Conservation (phyloP, 2,888 invertebrate species). For the Phyto melanocephala region DNA sequence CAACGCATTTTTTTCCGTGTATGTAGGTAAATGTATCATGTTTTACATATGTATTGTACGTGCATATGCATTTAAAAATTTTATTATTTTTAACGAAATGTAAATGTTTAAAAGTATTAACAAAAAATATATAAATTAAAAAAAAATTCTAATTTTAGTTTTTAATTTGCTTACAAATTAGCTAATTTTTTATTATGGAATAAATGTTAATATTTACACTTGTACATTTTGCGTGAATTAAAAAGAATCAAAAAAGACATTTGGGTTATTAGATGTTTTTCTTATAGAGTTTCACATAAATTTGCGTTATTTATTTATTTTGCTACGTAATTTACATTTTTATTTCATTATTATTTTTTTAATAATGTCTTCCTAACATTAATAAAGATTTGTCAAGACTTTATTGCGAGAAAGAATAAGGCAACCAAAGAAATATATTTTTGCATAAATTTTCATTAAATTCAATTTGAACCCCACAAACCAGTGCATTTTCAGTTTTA, state of each 20-base stretch:
- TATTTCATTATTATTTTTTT: slow-evolving; percentile 25
- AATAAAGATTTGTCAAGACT: slow-evolving; percentile 54
- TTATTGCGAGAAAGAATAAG: slow-evolving; percentile 22
- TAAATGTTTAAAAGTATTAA: neutral
- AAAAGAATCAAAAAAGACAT: neutral
- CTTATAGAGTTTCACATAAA: neutral
- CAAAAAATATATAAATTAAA: neutral
- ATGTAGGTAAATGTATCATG: too few species aligned
- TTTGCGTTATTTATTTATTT: neutral
- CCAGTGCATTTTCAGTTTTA: slow-evolving; percentile 19
- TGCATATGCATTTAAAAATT: neutral
- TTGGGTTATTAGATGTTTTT: slow-evolving; percentile 14
- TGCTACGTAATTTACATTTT: neutral
- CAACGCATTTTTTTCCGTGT: too few species aligned
- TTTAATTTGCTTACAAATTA: neutral
- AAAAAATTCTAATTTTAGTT: neutral
- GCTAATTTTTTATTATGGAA: neutral
- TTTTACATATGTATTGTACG: too few species aligned
- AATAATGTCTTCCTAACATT: slow-evolving; percentile 26
- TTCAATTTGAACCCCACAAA: slow-evolving; percentile 39
- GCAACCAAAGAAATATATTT: slow-evolving; percentile 28
- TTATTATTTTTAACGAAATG: neutral
- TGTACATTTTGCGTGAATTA: neutral
- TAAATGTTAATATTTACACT: neutral
- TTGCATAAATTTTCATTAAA: slow-evolving; percentile 56